phyloP scores from a whole-genome alignment of 2,888 invertebrate genomes.

The Aphodius sticticus region DNA sequence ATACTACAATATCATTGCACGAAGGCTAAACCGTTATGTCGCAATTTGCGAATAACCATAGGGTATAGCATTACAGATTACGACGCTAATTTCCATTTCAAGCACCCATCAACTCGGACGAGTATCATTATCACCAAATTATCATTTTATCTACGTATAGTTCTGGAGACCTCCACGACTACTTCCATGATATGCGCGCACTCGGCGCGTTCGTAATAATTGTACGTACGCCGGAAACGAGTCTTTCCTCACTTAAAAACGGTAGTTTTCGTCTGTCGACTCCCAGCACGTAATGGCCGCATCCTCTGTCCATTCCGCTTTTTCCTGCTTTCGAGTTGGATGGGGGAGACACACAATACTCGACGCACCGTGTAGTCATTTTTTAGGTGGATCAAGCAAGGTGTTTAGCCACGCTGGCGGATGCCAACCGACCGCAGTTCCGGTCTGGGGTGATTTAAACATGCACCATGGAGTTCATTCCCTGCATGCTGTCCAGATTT shows the following conservation, averaged over 20 bases:
- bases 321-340: slow-evolving; percentile 29
- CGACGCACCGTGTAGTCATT: slow-evolving; percentile 35
- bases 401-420: slow-evolving; percentile 40
- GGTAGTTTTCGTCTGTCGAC: slow-evolving; percentile 38
- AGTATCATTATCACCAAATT: slow-evolving; percentile 15
- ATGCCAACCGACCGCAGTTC: slow-evolving; percentile 47
- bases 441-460: slow-evolving; percentile 47
- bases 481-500: background rate
- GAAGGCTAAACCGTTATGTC: background rate
- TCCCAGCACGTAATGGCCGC: slow-evolving; percentile 34
- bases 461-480: slow-evolving; percentile 44
- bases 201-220: slow-evolving; percentile 36
- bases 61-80: background rate
- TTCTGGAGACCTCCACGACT: slow-evolving; percentile 5
- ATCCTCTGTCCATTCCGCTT: slow-evolving; percentile 34
- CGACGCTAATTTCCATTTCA: slow-evolving; percentile 5
- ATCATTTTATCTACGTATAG: slow-evolving; percentile 15
- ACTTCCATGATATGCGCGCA: background rate
- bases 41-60: background rate
- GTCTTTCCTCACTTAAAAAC: slow-evolving; percentile 48
- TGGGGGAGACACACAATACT: slow-evolving; percentile 23
- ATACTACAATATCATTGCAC: background rate
- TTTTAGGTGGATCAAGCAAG: slow-evolving; percentile 32
- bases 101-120: background rate
- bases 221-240: slow-evolving; percentile 52